Base-by-base conservation (phyloP, 2,113 vertebrate species). In the Cettia cetti region DNA sequence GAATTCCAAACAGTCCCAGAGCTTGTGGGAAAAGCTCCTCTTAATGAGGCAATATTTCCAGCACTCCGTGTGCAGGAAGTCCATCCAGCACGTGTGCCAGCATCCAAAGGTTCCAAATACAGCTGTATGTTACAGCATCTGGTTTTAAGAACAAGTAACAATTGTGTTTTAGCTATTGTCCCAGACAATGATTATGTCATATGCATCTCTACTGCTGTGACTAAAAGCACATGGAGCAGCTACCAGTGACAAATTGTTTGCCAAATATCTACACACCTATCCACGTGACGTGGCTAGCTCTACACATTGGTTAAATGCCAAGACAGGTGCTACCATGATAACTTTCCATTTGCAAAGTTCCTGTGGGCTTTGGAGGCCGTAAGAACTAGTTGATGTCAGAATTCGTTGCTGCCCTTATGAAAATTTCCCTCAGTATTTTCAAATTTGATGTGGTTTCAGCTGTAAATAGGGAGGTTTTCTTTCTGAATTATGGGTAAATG, bases 31-130 rank as follows among this genome's bases (percentile, higher is more conserved):
- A 79, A 70, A 91, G 37, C 77, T 89, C 45, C 30, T 53, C 12
- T 61, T 95, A 93, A 90, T 28, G 66, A 95, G 47, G 63, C 78
- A 95, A 39, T 40, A 40, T 88, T 95, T 95, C 63, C 87, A 96
- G 75, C 42, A 44, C 78, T 92, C 49, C 54, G 15, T 57, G 12
- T 63, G 68, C 33, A 82, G 82, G 82, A 95, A 77, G 87, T 88
- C 90, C 75, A 76, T 39, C 56, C 19, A 90, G 54, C 40, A 53
- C 2, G 1, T 3, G 3, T 53, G 70, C 78, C 81, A 89, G 82
- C 40, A 69, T 59, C 33, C 66, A 52, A 50, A 82, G 56, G 42
- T 59, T 94, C 54, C 63, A 84, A 70, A 83, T 66, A 59, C 71
- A 92, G 50, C 63, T 72, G 28, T 30, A 31, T 44, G 2, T 84